A percentile compares a stretch with the other conserved stretches of the same genome.
phyloP scores from a whole-genome alignment of 2,888 invertebrate genomes.

The Perizoma affinitatum region DNA sequence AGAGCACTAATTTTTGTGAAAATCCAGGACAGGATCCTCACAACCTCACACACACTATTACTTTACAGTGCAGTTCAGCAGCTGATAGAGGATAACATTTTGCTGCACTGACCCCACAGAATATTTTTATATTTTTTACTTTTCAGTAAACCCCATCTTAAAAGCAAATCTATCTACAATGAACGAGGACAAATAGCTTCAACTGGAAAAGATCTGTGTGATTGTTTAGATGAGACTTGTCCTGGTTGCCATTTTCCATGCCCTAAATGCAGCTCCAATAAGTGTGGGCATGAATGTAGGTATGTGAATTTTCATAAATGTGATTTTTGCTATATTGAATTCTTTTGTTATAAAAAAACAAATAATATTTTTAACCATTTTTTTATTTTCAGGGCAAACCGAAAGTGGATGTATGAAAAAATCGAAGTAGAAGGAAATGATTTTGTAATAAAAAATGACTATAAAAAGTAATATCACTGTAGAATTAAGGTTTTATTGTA shows the following conservation, averaged over 20 bases:
- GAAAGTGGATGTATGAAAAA: slow-evolving; percentile 91
- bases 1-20: too few relatives aligned
- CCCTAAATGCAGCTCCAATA: slow-evolving; percentile 87
- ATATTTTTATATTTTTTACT: background rate
- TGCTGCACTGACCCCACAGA: background rate
- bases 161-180: slow-evolving; percentile 87
- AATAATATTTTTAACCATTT: background rate
- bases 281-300: slow-evolving; percentile 93
- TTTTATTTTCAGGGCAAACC: slow-evolving; percentile 83
- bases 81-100: too few relatives aligned
- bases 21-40: too few relatives aligned
- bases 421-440: slow-evolving; percentile 92
- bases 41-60: too few relatives aligned
- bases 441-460: slow-evolving; percentile 84
- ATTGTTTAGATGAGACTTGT: slow-evolving; percentile 91
- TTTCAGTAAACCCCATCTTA: slow-evolving; percentile 62
- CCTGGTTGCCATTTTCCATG: slow-evolving; percentile 94
- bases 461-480: slow-evolving; percentile 63
- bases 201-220: slow-evolving; percentile 90
- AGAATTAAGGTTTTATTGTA: too few relatives aligned
- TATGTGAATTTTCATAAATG: slow-evolving; percentile 44
- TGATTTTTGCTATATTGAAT: background rate
- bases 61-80: too few relatives aligned
- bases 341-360: too few relatives aligned
- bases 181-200: slow-evolving; percentile 86